These are phyloP conservation scores for Semaprochilodus insignis DNA, from an alignment of 2,797 vertebrate species.

Conservation along the genomic window DNA sequence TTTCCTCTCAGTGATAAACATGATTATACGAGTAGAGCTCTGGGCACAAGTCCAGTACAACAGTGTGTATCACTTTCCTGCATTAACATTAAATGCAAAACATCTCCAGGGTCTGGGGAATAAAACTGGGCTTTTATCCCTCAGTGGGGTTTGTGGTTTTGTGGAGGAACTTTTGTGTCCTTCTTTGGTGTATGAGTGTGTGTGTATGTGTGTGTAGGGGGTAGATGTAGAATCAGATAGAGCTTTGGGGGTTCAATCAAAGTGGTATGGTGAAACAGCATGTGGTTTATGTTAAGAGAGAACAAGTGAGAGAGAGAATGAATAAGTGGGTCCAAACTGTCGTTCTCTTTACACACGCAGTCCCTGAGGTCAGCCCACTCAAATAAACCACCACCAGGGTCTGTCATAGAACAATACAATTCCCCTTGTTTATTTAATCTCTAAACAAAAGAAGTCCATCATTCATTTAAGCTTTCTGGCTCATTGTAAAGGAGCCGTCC, in stretches of 20 bases:
- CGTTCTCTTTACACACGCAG: conserved; percentile 9
- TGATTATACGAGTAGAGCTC: conserved; percentile 27
- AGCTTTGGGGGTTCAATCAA: conserved; percentile 29
- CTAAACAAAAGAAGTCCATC: conserved; percentile 12
- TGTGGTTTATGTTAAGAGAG: conserved; percentile 58
- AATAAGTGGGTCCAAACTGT: conserved; percentile 2
- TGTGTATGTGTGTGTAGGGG: conserved; percentile 7
- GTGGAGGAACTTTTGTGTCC: conserved; percentile 37
- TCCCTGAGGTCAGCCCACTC: conserved; percentile 11
- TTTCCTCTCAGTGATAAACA: conserved; percentile 33
- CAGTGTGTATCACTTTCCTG: conserved; percentile 48
- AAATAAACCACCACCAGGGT: conserved; percentile 34
- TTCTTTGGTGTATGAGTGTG: conserved; percentile 42
- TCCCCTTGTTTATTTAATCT: conserved; percentile 28
- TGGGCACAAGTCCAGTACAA: conserved; percentile 34
- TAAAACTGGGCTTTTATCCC: conserved; percentile 63
- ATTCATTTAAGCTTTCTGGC: conserved; percentile 49
- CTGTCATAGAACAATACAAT: conserved; percentile 24
- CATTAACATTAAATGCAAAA: conserved; percentile 69
- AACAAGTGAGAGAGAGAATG: conserved; percentile 24
- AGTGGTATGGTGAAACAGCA: conserved; percentile 41
- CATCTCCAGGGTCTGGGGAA: conserved; percentile 63
- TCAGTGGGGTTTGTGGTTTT: conserved; percentile 60
- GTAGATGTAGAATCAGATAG: conserved; percentile 40
- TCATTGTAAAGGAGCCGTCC: conserved; percentile 54